Evolutionary conservation across 2,797 vertebrate genomes (phyloP), one percentile per base, ranked within the genome.

Genomic region (Centropyge bicolor): DNA sequence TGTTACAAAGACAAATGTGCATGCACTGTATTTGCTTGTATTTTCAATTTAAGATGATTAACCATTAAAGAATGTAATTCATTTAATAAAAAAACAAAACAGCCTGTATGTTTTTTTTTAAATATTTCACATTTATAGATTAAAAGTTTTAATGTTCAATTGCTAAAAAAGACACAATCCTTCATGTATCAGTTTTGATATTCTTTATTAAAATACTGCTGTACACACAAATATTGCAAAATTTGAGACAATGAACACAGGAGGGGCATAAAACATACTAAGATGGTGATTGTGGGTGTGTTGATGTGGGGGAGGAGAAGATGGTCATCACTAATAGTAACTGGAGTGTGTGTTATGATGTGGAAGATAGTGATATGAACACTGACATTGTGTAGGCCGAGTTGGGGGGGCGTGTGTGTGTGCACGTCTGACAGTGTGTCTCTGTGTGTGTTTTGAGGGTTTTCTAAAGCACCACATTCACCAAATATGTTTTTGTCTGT

Each of bases 171-270:
- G 20, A 62, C 24, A 11, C 43, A 19, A 35, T 9, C 16, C 9
- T 10, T 20, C 24, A 54, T 45, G 16, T 7, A 67, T 92, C 70
- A 82, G 74, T 95, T 95, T 95, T 97, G 95, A 94, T 97, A 97
- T 97, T 98, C 97, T 99, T 99, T 99, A 99, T 99, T 99, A 99
- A 99, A 99, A 99, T 99, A 99, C 97, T 98, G 98, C 98, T 99
- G 97, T 99, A 99, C 98, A 99, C 95, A 96, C 96, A 96, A 95
- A 96, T 95, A 95, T 96, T 96, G 94, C 95, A 95, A 96, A 96
- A 94, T 94, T 87, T 97, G 96, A 97, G 96, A 97, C 96, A 92
- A 93, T 95, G 95, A 97, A 97, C 96, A 97, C 92, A 96, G 95
- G 94, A 95, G 92, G 94, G 92, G 91, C 90, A 91, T 93, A 93